Conservation (phyloP, 2,888 invertebrate genomes). For the Lithophane ornitopus region DNA sequence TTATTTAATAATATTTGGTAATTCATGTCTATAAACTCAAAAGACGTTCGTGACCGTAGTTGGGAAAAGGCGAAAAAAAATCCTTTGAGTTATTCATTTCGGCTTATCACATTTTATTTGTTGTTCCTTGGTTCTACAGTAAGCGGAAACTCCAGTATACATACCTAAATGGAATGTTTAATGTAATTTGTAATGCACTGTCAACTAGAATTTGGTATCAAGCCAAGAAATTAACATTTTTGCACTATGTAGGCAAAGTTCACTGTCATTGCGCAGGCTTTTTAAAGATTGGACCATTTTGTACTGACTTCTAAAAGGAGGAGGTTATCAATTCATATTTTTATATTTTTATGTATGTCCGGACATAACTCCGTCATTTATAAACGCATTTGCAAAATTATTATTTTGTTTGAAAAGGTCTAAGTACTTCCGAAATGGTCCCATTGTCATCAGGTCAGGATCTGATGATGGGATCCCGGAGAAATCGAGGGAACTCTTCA, state of each 20-base stretch:
- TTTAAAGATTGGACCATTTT: not conserved
- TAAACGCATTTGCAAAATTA: too few species aligned
- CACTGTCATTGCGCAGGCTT: not conserved
- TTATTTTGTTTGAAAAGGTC: too few species aligned
- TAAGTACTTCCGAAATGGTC: too few species aligned
- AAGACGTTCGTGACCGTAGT: not conserved
- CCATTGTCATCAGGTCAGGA: too few species aligned
- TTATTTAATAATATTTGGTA: not conserved
- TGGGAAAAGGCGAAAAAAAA: not conserved
- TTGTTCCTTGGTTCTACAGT: slow-evolving; percentile 36
- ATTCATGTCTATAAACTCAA: not conserved
- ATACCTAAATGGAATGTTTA: slow-evolving; percentile 10
- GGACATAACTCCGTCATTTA: too few species aligned
- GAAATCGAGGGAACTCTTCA: too few species aligned
- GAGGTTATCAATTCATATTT: too few species aligned
- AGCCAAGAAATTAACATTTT: slow-evolving; percentile 33
- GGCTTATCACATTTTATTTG: slow-evolving; percentile 55
- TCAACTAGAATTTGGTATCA: not conserved
- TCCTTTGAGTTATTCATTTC: slow-evolving; percentile 4
- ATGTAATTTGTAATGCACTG: slow-evolving; percentile 4
- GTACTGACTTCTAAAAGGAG: too few species aligned
- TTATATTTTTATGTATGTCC: too few species aligned
- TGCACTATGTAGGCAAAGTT: not conserved
- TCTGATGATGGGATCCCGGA: too few species aligned
- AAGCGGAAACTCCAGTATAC: slow-evolving; percentile 43